These are phyloP conservation scores for Drosophila lacicola DNA, from an alignment of 2,888 invertebrate genomes.

Conservation along the genomic window DNA sequence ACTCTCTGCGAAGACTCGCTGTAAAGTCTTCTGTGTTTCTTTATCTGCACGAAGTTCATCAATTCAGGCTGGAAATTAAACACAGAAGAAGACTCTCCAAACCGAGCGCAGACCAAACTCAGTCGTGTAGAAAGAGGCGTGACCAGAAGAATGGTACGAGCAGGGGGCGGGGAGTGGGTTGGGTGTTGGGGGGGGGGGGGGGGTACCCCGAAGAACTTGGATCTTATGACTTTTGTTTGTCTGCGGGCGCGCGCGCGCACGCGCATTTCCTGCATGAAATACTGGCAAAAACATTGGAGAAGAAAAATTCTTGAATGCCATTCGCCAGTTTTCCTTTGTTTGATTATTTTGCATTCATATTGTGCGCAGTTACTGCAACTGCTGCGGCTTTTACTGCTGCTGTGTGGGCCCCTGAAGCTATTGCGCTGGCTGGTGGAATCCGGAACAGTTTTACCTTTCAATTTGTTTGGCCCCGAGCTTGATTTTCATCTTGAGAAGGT, in stretches of 20 bases:
- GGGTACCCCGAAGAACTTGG: conserved; percentile 14
- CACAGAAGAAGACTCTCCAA: conserved; percentile 35
- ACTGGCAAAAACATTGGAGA: conserved; percentile 29
- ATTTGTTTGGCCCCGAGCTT: conserved; percentile 60
- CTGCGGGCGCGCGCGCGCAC: conserved; percentile 11
- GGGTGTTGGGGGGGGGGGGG: background rate
- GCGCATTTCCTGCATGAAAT: conserved; percentile 68
- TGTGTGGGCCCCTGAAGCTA: conserved; percentile 45
- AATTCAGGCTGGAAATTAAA: conserved; percentile 78
- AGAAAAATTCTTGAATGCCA: conserved; percentile 44
- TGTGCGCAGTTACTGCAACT: conserved; percentile 15
- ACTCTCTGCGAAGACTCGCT: conserved; percentile 10
- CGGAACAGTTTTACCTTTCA: conserved; percentile 71
- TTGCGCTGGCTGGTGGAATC: conserved; percentile 32
- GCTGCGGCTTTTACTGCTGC: background rate
- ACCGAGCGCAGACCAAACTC: conserved; percentile 50
- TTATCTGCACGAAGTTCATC: conserved; percentile 79
- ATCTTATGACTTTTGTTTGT: conserved; percentile 50
- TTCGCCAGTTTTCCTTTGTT: conserved; percentile 47
- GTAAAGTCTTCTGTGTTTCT: conserved; percentile 17
- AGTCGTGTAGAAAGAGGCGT: conserved; percentile 77
- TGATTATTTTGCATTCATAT: conserved; percentile 41
- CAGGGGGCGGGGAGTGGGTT: background rate
- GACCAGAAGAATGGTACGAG: conserved; percentile 23
- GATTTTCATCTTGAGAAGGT: conserved; percentile 51